Evolutionary conservation across 1,140 invertebrate genomes (phyloP).

Genomic region (Cyphomyrmex costatus): DNA sequence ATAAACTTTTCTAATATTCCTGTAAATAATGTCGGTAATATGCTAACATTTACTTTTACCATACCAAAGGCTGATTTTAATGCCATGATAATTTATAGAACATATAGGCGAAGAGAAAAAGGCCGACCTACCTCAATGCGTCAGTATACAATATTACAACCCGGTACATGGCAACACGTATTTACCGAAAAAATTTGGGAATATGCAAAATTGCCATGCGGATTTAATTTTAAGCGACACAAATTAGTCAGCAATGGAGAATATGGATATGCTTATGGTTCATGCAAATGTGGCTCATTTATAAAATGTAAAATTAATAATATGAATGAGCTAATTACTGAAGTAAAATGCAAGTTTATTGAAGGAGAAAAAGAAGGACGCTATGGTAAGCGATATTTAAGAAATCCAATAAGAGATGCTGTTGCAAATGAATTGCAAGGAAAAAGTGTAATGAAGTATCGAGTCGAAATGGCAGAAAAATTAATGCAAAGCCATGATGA

Average conservation of each 20-base stretch:
- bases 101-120: background rate
- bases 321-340: background rate
- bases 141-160: background rate
- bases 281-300: background rate
- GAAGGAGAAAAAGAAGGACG: background rate
- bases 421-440: background rate
- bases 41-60: background rate
- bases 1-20: no score
- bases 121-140: background rate
- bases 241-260: conserved; percentile 6
- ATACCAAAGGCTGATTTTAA: background rate
- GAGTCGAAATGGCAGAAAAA: background rate
- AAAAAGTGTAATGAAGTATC: background rate
- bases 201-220: background rate
- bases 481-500: background rate
- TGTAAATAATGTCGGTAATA: background rate
- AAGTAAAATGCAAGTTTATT: conserved; percentile 6
- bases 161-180: background rate
- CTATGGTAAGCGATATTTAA: background rate
- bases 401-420: background rate
- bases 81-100: background rate
- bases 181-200: conserved; percentile 5
- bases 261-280: background rate
- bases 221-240: conserved; percentile 25
- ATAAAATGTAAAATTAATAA: conserved; percentile 3